Evolutionary conservation across 2,888 invertebrate species (phyloP), one percentile per base, ranked within the genome.

Genomic region (Tuta absoluta): DNA sequence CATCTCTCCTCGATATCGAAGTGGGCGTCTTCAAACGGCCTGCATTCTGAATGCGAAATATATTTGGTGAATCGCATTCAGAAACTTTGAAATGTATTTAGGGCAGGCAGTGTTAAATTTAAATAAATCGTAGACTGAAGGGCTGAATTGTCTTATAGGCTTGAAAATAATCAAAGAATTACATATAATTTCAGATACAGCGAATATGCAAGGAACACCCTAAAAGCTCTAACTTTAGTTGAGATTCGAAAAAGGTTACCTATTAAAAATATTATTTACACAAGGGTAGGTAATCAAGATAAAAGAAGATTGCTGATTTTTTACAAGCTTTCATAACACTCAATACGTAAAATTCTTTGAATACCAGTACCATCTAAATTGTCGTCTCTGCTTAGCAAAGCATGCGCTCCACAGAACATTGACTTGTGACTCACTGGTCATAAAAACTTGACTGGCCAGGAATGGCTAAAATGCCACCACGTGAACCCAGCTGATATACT

Each of bases 371-470:
- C n/a, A 28, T 2, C 14, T 24, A n/a, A 2, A 24, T 14, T 53
- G 12, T 56, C 56, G 28, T 28, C n/a, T 5, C 14, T 14, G 12
- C 33, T 10, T 4, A 56, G 56, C 71, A 77, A 73, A 71, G 72
- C 69, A 68, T 64, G 62, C 69, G 66, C 62, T 60, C 63, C 57
- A 23, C 24, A 66, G 77, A 71, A 68, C 87, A 79, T 87, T 87
- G 87, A 88, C 87, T 86, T 73, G 67, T 88, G 89, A 89, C 70
- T 88, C 89, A 89, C 79, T 78, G 75, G 71, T 72, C 70, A 80
- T 80, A 82, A 84, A 84, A 84, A 84, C 78, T 79, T 70, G 77
- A 71, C 38, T 61, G 66, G 64, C 66, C 7, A 69, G 63, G 56
- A 69, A n/a, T n/a, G n/a, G n/a, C n/a, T 86, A 86, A 84, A 73